Base-by-base conservation (phyloP, 2,888 invertebrate species). In the Drosophila cracens region DNA sequence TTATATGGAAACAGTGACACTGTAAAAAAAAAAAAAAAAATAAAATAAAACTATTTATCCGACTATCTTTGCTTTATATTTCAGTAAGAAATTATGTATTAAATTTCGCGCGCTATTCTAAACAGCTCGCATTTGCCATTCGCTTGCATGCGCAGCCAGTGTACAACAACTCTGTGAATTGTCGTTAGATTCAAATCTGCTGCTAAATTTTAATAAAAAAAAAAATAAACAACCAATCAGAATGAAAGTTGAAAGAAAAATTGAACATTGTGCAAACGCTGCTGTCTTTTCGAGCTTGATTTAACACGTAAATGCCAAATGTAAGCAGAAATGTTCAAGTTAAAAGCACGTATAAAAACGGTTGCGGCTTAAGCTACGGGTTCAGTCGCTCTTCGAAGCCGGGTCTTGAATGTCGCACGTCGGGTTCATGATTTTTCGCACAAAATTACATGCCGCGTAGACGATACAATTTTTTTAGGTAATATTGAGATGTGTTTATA, bases 1-100 rank as follows among this genome's bases (percentile, higher is more conserved):
- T 52, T 90, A 92, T 58, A 92, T 93, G 90, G 90, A 93, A 79
- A 89, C 86, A 36, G 84, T 83, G 18, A 83, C 79, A 33, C 58
- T 87, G 6, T 79, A 63, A 78, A 25, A 40, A 43, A 7, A 18
- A 25, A 38, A 27, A 25, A 29, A 13, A n/a, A 27, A 31, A 38
- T n/a, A 8, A 58, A 64, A 64, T 51, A 51, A 57, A 64, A 51
- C 6, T 34, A 58, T 58, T 64, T 58, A 64, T 64, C 58, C 49
- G 31, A 46, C 46, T 4, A 25, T 46, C 25, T 46, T 8, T 46
- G 1, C 4, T 8, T 29, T 56, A 10, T 16, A 10, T 25, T 25
- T 60, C 8, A 27, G n/a, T 34, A 0, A 16, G 21, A 49, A n/a
- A 8, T 18, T 1, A 27, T 1, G 8, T 16, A 29, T 38, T 38